Percentiles rank a stretch among this genome's conserved stretches.
phyloP scores from a whole-genome alignment of 2,797 vertebrate species.

The Neosalanx taihuensis region DNA sequence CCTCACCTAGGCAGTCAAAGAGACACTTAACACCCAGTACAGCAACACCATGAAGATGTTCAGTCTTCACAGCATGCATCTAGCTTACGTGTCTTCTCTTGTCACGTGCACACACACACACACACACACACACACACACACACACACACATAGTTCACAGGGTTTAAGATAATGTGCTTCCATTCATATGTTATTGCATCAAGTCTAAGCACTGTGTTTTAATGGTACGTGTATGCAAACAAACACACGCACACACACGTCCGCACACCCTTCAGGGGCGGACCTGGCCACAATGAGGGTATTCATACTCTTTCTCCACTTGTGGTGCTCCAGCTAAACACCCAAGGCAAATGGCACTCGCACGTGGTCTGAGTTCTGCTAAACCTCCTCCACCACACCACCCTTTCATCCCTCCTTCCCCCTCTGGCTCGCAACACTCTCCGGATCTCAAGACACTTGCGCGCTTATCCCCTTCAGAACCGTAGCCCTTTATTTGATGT shows the following conservation, averaged over 20 bases:
- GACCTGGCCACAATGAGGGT: slow-evolving; percentile 27
- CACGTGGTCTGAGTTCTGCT: neutral
- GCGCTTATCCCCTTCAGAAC: slow-evolving; percentile 4
- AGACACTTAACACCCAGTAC: too few relatives aligned
- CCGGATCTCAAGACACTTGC: neutral
- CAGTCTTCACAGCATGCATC: too few relatives aligned
- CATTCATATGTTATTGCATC: neutral
- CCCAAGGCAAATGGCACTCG: slow-evolving; percentile 14
- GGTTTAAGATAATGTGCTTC: neutral
- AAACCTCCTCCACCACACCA: neutral
- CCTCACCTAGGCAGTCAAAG: too few relatives aligned
- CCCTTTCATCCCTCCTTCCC: slow-evolving; percentile 11
- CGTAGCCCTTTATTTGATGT: neutral
- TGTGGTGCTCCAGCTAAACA: slow-evolving; percentile 24
- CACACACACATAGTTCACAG: too few relatives aligned
- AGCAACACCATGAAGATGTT: too few relatives aligned
- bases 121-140: too few relatives aligned
- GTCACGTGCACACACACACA: too few relatives aligned
- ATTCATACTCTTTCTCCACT: slow-evolving; percentile 25
- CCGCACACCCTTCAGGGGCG: neutral
- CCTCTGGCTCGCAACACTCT: slow-evolving; percentile 10
- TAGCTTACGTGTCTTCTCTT: too few relatives aligned
- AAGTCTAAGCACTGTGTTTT: neutral
- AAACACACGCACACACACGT: neutral
- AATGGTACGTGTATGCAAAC: neutral